A percentile compares a stretch with the other conserved stretches of the same genome.
These are phyloP conservation scores for Callaeas wilsoni DNA, from an alignment of 2,113 vertebrate genomes.

Conservation along the genomic window DNA sequence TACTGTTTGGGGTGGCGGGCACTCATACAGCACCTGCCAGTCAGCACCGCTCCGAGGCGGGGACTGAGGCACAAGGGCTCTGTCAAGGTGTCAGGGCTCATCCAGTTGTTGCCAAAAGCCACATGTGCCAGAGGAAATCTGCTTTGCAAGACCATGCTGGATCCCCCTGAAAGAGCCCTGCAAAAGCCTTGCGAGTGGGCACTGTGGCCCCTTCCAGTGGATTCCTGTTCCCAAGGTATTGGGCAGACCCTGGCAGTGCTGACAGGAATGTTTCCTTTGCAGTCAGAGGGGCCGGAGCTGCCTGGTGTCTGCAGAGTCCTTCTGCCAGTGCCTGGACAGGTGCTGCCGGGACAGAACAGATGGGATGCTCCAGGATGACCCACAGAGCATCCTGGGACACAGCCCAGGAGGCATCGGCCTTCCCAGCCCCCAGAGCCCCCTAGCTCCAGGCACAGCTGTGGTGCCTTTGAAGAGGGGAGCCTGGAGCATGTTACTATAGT, in stretches of 20 bases:
- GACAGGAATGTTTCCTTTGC: fast-evolving
- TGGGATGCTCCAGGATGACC: background rate
- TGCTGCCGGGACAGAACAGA: fast-evolving
- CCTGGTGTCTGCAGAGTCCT: background rate
- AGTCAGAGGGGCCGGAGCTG: background rate
- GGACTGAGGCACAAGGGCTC: fast-evolving
- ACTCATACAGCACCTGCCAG: fast-evolving
- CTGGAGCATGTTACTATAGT: conserved; percentile 63
- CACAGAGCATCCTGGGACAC: background rate
- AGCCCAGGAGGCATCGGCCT: background rate
- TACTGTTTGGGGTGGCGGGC: background rate
- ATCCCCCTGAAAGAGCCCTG: no score
- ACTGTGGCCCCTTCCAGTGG: background rate
- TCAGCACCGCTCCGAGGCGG: fast-evolving
- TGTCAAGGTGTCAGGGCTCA: background rate
- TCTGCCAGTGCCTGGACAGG: background rate
- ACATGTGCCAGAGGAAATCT: background rate
- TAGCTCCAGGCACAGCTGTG: background rate
- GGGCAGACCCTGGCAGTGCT: background rate
- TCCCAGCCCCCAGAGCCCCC: background rate
- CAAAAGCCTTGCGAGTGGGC: background rate
- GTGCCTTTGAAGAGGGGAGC: conserved; percentile 20
- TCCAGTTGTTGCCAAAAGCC: background rate
- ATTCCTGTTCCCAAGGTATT: background rate
- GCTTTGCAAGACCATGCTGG: background rate